Evolutionary conservation across 2,888 invertebrate genomes (phyloP), one percentile per base, ranked within the genome.

Genomic region (Tridacna gigas): DNA sequence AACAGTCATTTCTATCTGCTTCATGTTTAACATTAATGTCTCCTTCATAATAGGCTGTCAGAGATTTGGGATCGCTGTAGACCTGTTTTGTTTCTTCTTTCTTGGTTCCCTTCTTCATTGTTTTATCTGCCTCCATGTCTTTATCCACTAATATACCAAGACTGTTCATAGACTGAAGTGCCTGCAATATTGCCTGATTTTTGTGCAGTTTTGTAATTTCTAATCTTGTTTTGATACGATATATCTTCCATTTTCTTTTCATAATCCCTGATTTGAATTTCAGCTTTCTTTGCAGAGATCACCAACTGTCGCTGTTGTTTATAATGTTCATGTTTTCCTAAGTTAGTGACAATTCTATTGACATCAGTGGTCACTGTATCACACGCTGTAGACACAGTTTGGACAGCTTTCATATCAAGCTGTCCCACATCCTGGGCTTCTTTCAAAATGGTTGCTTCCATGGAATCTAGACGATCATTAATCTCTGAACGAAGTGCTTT

Each of bases 271-370:
- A 25, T 63, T 63, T 63, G 1, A 63, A 12, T 3, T 63, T 63
- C 22, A 25, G 25, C 63, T 22, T 25, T 63, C 13, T 63, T 63
- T 22, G 63, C 25, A 5, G 25, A n/a, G 22, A 63, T 63, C 13
- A 25, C 63, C n/a, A 63, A 25, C 22, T 63, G 63, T 63, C 25
- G n/a, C 13, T 63, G n/a, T 63, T 63, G 63, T 63, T 63, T 63
- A 4, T 25, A 63, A 9, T 63, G 12, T 63, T n/a, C 13, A 20
- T 25, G 25, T 25, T 18, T 63, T 63, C 13, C 63, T 22, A 63
- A 22, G 12, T 63, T 63, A 25, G 12, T 63, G 63, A 13, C 15
- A 18, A 25, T 25, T 22, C 13, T 22, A 4, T n/a, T 22, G 13
- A 63, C n/a, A 13, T 63, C 63, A 25, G 63, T 25, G 13, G 13